These are phyloP conservation scores for Gerosis bhagava DNA, from an alignment of 2,888 invertebrate species.

Conservation along the genomic window DNA sequence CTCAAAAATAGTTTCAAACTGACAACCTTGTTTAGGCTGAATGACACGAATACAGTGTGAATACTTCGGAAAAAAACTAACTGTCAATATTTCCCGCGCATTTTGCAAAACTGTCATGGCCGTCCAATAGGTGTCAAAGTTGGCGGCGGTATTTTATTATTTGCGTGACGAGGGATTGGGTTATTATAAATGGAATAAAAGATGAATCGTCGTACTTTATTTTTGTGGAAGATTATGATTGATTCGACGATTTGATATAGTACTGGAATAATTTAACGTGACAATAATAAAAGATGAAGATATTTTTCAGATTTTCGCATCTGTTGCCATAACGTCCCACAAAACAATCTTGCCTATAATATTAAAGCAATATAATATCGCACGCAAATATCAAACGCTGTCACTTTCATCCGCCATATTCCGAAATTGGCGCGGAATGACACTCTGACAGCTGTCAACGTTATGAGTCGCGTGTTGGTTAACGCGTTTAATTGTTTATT, in stretches of 20 bases:
- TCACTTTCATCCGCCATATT: slow-evolving; percentile 30
- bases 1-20: too few relatives aligned
- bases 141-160: slow-evolving; percentile 39
- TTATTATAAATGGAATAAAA: slow-evolving; percentile 31
- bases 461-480: slow-evolving; percentile 44
- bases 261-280: too few relatives aligned
- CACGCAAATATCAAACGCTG: too few relatives aligned
- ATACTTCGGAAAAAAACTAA: slow-evolving; percentile 11
- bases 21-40: too few relatives aligned
- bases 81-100: slow-evolving; percentile 37
- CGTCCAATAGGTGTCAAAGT: slow-evolving; percentile 38
- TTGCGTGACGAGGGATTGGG: slow-evolving; percentile 36
- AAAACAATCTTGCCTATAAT: too few relatives aligned
- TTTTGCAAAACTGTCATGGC: slow-evolving; percentile 39
- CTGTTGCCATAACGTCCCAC: too few relatives aligned
- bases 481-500: slow-evolving; percentile 39
- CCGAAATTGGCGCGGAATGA: slow-evolving; percentile 55
- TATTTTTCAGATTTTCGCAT: too few relatives aligned
- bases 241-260: slow-evolving; percentile 24
- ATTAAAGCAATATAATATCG: too few relatives aligned
- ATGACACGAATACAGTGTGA: too few relatives aligned
- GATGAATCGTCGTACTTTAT: slow-evolving; percentile 19
- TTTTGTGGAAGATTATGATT: slow-evolving; percentile 27
- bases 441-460: slow-evolving; percentile 53
- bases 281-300: too few relatives aligned